A percentile compares a stretch with the other conserved stretches of the same genome.
Conservation (phyloP, 2,113 vertebrate genomes). For the Tetrax tetrax region DNA sequence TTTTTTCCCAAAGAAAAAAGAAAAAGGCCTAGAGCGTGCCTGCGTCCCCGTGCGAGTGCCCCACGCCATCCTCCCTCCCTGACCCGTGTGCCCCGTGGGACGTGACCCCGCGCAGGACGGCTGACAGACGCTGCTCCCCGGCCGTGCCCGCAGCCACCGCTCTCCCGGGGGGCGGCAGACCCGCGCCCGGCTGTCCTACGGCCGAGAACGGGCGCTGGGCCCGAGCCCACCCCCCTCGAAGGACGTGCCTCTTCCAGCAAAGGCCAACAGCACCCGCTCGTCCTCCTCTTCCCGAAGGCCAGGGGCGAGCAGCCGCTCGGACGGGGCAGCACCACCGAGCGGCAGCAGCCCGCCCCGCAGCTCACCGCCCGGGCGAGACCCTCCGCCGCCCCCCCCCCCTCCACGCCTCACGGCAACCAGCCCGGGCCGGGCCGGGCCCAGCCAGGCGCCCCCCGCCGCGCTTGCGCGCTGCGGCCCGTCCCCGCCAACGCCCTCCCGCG, state of each 20-base stretch:
- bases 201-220: rapidly evolving
- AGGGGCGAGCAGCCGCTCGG: background rate
- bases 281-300: background rate
- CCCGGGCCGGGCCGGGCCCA: background rate
- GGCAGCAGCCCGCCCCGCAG: background rate
- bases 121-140: background rate
- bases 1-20: too few relatives aligned
- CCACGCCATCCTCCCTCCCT: rapidly evolving
- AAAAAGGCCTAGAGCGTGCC: background rate
- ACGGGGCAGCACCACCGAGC: too few relatives aligned
- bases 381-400: rapidly evolving
- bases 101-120: rapidly evolving
- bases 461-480: slow-evolving; percentile 21
- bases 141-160: background rate
- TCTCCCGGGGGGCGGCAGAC: rapidly evolving
- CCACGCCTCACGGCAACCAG: rapidly evolving
- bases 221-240: background rate
- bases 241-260: background rate
- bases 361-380: rapidly evolving
- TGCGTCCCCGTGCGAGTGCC: rapidly evolving
- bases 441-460: background rate
- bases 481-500: slow-evolving; percentile 1
- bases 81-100: background rate
- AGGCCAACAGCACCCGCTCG: background rate
- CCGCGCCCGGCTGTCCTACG: rapidly evolving